A percentile compares a stretch with the other conserved stretches of the same genome.
Evolutionary conservation across 2,113 vertebrate species (phyloP).

Genomic region (Syngnathoides biaculeatus): DNA sequence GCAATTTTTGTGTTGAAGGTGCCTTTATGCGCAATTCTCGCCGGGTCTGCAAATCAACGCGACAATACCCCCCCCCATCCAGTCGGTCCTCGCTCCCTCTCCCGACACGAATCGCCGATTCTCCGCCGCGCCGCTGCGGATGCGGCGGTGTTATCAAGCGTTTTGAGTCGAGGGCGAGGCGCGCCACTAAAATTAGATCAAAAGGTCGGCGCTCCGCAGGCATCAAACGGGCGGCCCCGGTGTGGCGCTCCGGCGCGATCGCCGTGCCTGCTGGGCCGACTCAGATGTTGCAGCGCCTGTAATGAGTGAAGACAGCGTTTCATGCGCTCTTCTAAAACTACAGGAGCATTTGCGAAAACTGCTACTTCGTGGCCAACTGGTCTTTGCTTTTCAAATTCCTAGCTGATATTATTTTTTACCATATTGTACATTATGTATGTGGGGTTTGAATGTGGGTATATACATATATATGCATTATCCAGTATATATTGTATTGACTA

Average conservation of each 20-base stretch:
- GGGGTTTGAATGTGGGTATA: slow-evolving; percentile 3
- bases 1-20: no score
- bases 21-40: background rate
- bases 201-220: slow-evolving; percentile 48
- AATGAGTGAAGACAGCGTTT: slow-evolving; percentile 40
- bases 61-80: background rate
- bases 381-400: slow-evolving; percentile 1
- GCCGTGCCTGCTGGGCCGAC: slow-evolving; percentile 16
- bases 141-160: slow-evolving; percentile 42
- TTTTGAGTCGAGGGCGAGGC: slow-evolving; percentile 57
- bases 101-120: slow-evolving; percentile 31
- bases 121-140: slow-evolving; percentile 10
- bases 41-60: background rate
- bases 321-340: slow-evolving; percentile 26
- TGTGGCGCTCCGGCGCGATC: slow-evolving; percentile 24
- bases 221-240: slow-evolving; percentile 42
- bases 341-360: slow-evolving; percentile 30
- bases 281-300: slow-evolving; percentile 33
- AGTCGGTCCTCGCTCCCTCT: background rate
- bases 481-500: background rate
- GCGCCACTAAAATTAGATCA: slow-evolving; percentile 67
- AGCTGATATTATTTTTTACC: background rate
- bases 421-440: background rate
- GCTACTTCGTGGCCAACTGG: slow-evolving; percentile 25
- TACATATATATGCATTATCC: background rate